These are phyloP conservation scores for Stenchaetothrips biformis DNA, from an alignment of 2,888 invertebrate genomes.

Conservation along the genomic window DNA sequence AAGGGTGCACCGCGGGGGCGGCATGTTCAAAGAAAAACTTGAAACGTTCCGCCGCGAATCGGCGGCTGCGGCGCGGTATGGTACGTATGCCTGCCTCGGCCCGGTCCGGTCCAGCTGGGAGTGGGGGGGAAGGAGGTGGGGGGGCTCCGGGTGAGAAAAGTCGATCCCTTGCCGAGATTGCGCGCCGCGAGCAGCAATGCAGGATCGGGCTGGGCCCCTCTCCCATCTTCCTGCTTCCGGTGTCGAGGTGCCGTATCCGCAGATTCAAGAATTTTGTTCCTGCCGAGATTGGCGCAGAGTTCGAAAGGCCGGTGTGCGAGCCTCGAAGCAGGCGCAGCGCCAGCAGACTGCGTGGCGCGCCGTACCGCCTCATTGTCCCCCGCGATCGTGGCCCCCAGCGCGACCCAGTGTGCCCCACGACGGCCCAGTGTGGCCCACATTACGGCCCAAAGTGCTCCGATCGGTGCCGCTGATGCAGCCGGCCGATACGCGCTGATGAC, in stretches of 20 bases:
- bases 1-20: neutral
- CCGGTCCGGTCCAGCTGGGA: neutral
- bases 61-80: neutral
- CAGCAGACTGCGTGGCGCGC: neutral
- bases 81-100: neutral
- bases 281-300: too few species aligned
- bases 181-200: neutral
- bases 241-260: too few species aligned
- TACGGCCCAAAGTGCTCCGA: too few species aligned
- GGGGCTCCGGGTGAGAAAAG: constrained; percentile 7
- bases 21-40: constrained; percentile 21
- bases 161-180: constrained; percentile 1
- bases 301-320: too few species aligned
- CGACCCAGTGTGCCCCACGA: neutral
- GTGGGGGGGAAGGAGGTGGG: neutral
- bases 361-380: neutral
- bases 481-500: too few species aligned
- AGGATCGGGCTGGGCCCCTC: too few species aligned
- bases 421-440: neutral
- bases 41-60: constrained; percentile 22
- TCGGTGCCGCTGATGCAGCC: too few species aligned
- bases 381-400: neutral
- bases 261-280: too few species aligned
- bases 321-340: too few species aligned
- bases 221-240: too few species aligned